These are phyloP conservation scores for Akabosia matsudoensis DNA, from an alignment of 1,140 invertebrate species.

Conservation along the genomic window DNA sequence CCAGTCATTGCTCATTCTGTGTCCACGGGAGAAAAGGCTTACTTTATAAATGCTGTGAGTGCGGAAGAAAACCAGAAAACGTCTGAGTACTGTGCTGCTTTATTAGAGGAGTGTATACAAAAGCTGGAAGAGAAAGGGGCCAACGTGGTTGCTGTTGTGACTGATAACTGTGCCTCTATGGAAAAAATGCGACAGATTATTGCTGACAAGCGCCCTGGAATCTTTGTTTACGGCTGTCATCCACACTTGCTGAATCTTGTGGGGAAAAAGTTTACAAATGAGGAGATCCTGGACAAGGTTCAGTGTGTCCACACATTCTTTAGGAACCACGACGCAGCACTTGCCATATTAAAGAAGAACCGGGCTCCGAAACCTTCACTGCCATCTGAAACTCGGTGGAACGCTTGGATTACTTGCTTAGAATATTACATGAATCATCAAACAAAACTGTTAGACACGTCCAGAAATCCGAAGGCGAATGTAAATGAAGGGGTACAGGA, in stretches of 20 bases:
- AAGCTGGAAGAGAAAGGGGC: not conserved
- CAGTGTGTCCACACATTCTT: conserved; percentile 22
- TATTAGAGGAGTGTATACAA: not conserved
- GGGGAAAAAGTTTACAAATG: not conserved
- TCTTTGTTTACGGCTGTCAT: not conserved
- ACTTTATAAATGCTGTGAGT: not conserved
- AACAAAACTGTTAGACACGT: conserved; percentile 33
- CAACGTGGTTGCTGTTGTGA: not conserved
- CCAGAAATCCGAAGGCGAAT: not conserved
- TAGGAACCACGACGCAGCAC: conserved; percentile 15
- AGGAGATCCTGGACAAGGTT: conserved; percentile 7
- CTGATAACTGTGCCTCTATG: conserved; percentile 19
- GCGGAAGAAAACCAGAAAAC: not conserved
- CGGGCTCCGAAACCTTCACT: conserved; percentile 16
- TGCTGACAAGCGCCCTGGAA: not conserved
- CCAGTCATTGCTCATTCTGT: not conserved
- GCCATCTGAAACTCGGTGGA: conserved; percentile 29
- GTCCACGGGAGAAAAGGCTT: not conserved
- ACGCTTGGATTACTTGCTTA: conserved; percentile 18
- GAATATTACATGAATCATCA: conserved; percentile 28
- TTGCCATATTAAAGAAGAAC: conserved; percentile 4
- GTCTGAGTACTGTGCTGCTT: not conserved
- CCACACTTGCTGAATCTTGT: conserved; percentile 8
- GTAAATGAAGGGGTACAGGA: not conserved
- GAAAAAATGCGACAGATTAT: not conserved